Percentiles rank a stretch among this genome's conserved stretches.
phyloP scores from a whole-genome alignment of 2,888 invertebrate genomes.

The Tetrapedia diversipes region DNA sequence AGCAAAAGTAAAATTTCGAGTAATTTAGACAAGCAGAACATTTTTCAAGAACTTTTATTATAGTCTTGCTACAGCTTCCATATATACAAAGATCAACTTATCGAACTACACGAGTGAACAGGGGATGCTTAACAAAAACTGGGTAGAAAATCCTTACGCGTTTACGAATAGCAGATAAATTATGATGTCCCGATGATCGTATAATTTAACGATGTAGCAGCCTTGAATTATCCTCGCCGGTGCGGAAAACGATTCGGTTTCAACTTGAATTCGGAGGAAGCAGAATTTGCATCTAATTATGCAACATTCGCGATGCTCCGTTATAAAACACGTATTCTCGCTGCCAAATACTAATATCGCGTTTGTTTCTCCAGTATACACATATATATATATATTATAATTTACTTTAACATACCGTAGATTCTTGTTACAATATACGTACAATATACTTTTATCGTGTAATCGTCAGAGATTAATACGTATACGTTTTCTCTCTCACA shows the following conservation, averaged over 20 bases:
- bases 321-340: conserved; percentile 48
- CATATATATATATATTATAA: conserved; percentile 49
- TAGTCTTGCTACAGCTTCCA: conserved; percentile 38
- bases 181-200: neutral
- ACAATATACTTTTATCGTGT: conserved; percentile 62
- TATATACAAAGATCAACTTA: conserved; percentile 59
- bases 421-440: conserved; percentile 58
- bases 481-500: conserved; percentile 45
- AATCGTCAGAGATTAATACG: conserved; percentile 47
- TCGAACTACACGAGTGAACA: conserved; percentile 18
- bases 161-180: neutral
- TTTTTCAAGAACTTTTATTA: conserved; percentile 58
- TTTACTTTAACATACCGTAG: conserved; percentile 62
- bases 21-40: neutral
- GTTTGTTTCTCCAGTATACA: no score
- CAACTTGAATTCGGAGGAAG: neutral
- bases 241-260: neutral
- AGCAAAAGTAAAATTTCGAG: no score
- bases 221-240: neutral
- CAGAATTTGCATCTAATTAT: conserved; percentile 13
- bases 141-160: conserved; percentile 25
- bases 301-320: conserved; percentile 18
- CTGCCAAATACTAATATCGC: conserved; percentile 19
- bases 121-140: conserved; percentile 29
- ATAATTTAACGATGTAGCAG: conserved; percentile 11